A percentile compares a stretch with the other conserved stretches of the same genome.
phyloP scores from a whole-genome alignment of 2,113 vertebrate species.

The Crotalus tigris region DNA sequence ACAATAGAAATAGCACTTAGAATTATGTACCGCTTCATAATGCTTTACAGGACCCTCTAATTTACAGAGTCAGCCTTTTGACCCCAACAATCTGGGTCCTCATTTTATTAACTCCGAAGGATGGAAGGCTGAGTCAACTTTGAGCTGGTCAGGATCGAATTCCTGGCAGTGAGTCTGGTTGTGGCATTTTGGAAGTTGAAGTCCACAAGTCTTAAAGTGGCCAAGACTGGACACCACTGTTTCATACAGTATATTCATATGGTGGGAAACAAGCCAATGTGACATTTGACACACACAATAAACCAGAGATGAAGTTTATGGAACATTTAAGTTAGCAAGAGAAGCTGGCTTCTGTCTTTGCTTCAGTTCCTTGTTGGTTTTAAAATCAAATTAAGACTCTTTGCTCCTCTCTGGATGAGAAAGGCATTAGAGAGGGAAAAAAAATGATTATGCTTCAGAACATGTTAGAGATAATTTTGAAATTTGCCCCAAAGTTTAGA shows the following conservation, averaged over 20 bases:
- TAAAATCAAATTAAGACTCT: background rate
- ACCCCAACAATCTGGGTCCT: no score
- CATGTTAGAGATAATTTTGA: background rate
- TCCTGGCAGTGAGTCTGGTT: background rate
- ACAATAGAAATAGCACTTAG: no score
- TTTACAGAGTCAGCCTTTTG: no score
- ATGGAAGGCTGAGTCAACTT: no score
- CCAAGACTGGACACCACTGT: background rate
- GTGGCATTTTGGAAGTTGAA: background rate
- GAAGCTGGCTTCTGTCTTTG: background rate
- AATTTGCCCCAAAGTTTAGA: background rate
- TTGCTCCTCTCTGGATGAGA: background rate
- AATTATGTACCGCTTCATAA: no score
- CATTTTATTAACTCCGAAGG: no score
- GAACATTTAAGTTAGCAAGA: background rate
- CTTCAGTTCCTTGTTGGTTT: background rate
- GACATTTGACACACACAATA: background rate
- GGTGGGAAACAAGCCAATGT: background rate
- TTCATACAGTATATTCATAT: background rate
- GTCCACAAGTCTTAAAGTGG: background rate
- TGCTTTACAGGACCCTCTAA: no score
- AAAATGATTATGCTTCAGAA: background rate
- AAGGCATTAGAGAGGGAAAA: background rate
- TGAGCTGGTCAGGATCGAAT: no score
- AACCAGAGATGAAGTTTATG: background rate